phyloP scores from a whole-genome alignment of 2,888 invertebrate genomes.

The Linhomoeus sp. region DNA sequence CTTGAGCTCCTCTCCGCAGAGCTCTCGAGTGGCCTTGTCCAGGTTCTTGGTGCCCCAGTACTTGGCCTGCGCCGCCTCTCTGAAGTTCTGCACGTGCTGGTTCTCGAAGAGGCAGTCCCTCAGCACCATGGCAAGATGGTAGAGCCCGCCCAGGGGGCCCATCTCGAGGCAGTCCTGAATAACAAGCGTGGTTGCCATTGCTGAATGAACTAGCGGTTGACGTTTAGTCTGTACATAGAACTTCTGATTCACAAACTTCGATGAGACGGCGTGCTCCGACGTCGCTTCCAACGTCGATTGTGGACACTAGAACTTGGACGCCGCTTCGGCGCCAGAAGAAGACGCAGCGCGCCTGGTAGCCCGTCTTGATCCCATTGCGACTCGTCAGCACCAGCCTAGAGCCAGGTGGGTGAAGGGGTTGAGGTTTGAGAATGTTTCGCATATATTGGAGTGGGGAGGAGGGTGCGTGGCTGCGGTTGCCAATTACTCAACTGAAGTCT shows the following conservation, averaged over 20 bases:
- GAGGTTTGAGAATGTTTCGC: too few relatives aligned
- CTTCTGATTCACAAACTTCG: too few relatives aligned
- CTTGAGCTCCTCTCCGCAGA: conserved; percentile 44
- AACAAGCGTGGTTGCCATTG: too few relatives aligned
- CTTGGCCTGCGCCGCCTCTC: conserved; percentile 49
- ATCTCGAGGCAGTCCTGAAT: conserved; percentile 17
- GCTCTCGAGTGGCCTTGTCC: conserved; percentile 51
- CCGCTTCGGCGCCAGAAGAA: conserved; percentile 36
- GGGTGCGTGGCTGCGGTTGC: too few relatives aligned
- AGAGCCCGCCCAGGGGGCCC: conserved; percentile 51
- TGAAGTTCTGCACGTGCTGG: conserved; percentile 25
- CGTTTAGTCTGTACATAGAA: too few relatives aligned
- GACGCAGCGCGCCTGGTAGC: conserved; percentile 72
- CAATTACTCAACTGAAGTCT: too few relatives aligned
- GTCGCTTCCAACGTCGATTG: conserved; percentile 21
- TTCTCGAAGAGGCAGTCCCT: conserved; percentile 36
- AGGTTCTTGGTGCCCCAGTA: conserved; percentile 53
- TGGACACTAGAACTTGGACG: conserved; percentile 21
- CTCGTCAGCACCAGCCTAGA: conserved; percentile 55
- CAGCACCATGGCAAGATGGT: conserved; percentile 77
- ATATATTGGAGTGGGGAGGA: too few relatives aligned
- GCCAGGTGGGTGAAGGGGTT: neutral
- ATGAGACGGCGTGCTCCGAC: conserved; percentile 14
- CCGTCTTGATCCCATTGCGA: conserved; percentile 66
- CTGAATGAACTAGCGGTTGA: too few relatives aligned